Percentiles rank a stretch among this genome's conserved stretches.
These are phyloP conservation scores for Trogon melanurus DNA, from an alignment of 2,113 vertebrate genomes.

Conservation along the genomic window DNA sequence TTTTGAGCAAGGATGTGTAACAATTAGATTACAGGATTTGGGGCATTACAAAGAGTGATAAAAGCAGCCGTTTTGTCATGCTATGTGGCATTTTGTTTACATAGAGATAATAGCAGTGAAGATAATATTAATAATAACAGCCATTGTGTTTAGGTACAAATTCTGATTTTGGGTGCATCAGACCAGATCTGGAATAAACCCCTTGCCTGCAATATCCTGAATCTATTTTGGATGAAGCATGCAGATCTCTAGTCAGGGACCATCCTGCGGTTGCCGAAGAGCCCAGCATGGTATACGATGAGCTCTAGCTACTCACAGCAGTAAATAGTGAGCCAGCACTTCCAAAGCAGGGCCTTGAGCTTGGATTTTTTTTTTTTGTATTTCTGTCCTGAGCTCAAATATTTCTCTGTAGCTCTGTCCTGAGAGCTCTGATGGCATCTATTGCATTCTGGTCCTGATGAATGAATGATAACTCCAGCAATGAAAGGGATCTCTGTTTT, in stretches of 20 bases:
- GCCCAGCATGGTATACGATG: accelerated
- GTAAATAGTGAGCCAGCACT: background rate
- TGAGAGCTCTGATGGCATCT: background rate
- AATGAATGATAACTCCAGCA: background rate
- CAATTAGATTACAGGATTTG: constrained; percentile 74
- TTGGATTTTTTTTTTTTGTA: background rate
- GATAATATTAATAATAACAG: background rate
- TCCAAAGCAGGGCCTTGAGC: background rate
- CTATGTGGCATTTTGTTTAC: constrained; percentile 55
- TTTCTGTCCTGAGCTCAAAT: background rate
- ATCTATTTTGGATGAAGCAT: background rate
- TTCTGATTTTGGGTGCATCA: background rate
- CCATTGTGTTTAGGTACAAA: background rate
- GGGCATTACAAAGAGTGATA: constrained; percentile 49
- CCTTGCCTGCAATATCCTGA: background rate
- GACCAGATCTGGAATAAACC: background rate
- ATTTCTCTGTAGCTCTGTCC: background rate
- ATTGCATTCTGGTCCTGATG: background rate
- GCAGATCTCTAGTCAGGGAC: background rate
- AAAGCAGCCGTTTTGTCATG: constrained; percentile 34
- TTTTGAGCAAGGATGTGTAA: constrained; percentile 65
- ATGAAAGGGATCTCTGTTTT: background rate
- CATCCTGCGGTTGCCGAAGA: background rate
- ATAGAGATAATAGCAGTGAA: background rate
- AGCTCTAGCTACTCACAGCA: background rate